Conservation (phyloP, 2,888 invertebrate genomes). For the Rotaria sp. region DNA sequence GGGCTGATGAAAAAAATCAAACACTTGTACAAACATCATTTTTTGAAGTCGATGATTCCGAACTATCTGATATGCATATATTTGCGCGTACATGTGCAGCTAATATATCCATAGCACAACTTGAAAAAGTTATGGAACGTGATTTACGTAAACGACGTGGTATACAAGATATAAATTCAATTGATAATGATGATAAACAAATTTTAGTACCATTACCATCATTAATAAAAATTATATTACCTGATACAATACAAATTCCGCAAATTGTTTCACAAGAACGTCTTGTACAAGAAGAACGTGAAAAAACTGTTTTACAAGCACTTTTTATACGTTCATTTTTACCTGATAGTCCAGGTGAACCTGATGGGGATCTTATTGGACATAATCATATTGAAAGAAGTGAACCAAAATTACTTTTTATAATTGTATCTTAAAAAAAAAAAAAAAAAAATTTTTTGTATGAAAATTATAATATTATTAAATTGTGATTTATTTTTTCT, state of each 20-base stretch:
- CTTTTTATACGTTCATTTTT: constrained; percentile 28
- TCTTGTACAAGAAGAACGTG: constrained; percentile 2
- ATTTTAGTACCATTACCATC: background rate
- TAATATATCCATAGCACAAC: constrained; percentile 17
- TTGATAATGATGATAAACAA: constrained; percentile 9
- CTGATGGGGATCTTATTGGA: background rate
- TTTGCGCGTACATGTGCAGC: background rate
- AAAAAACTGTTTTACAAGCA: constrained; percentile 29
- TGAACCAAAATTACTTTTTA: constrained; percentile 26
- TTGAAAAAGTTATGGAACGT: constrained; percentile 23
- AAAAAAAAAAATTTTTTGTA: background rate
- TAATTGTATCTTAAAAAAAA: background rate
- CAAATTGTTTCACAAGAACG: background rate
- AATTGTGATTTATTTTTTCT: too few relatives aligned
- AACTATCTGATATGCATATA: background rate
- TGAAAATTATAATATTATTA: background rate
- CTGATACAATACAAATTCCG: background rate
- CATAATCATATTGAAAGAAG: background rate
- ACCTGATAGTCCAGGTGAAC: constrained; percentile 24
- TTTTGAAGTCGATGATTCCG: constrained; percentile 16
- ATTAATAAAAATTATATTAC: background rate
- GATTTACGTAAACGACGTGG: background rate
- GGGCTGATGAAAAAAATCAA: constrained; percentile 28
- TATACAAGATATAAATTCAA: background rate
- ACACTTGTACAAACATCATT: constrained; percentile 9